Conservation (phyloP, 2,888 invertebrate species). For the Cremastobaeus sp. region DNA sequence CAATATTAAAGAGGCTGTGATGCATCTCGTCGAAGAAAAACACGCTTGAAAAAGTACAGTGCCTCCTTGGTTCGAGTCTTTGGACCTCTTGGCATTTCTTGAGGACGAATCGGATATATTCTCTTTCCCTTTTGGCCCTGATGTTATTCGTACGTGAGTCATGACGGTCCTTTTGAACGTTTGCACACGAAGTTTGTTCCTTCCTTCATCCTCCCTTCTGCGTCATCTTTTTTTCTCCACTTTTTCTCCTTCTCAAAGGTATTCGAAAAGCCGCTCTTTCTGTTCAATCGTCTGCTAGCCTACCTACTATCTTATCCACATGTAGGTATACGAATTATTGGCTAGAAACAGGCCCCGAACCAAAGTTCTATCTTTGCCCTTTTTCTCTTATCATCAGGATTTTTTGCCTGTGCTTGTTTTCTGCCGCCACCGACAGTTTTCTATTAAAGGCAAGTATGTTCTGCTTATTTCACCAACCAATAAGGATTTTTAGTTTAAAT, state of each 20-base stretch:
- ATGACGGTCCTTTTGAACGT: constrained; percentile 61
- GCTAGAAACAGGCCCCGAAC: constrained; percentile 54
- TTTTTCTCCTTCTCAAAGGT: constrained; percentile 61
- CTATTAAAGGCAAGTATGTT: no score
- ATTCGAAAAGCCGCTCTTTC: constrained; percentile 57
- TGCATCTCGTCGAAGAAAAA: constrained; percentile 63
- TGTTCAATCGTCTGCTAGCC: constrained; percentile 55
- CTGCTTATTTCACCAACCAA: no score
- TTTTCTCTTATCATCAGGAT: constrained; percentile 30
- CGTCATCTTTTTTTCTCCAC: constrained; percentile 56
- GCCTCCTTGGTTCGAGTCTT: constrained; percentile 57
- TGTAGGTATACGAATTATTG: constrained; percentile 61
- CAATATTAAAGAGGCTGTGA: constrained; percentile 66
- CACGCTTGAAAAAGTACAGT: constrained; percentile 61
- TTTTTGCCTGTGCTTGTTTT: constrained; percentile 13
- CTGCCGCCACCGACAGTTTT: not conserved
- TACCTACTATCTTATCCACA: constrained; percentile 59
- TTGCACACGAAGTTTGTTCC: constrained; percentile 59
- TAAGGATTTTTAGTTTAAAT: no score
- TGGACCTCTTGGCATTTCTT: constrained; percentile 63
- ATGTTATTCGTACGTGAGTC: constrained; percentile 63
- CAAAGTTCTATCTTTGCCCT: constrained; percentile 51
- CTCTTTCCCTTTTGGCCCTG: constrained; percentile 59
- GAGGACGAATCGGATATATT: constrained; percentile 60
- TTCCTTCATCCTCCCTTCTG: constrained; percentile 56